A percentile compares a stretch with the other conserved stretches of the same genome.
These are phyloP conservation scores for Ictalurus furcatus DNA, from an alignment of 2,113 vertebrate genomes.

Conservation along the genomic window DNA sequence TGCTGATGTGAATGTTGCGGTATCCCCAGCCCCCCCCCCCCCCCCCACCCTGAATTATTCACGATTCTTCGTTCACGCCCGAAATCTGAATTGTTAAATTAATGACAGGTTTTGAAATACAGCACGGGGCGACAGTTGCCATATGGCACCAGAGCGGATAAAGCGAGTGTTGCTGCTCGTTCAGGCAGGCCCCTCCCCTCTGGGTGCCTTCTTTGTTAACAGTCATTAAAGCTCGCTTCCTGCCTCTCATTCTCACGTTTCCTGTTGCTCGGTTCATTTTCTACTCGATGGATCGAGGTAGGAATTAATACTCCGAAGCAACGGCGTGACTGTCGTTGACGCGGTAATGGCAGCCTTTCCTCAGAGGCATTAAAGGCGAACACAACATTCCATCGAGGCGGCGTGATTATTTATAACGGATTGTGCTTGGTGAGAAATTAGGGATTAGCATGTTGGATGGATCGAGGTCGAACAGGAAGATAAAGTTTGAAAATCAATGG, in stretches of 20 bases:
- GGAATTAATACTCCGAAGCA: neutral
- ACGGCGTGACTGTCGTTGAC: neutral
- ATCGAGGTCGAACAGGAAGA: neutral
- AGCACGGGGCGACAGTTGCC: conserved; percentile 16
- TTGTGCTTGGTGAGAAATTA: neutral
- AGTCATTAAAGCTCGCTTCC: conserved; percentile 38
- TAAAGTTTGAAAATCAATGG: neutral
- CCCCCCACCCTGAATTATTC: neutral
- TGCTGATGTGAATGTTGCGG: neutral
- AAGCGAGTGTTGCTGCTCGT: neutral
- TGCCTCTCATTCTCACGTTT: conserved; percentile 19
- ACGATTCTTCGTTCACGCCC: neutral
- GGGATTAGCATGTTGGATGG: neutral
- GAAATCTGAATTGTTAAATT: neutral
- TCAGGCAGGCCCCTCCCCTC: neutral
- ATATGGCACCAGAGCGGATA: conserved; percentile 6
- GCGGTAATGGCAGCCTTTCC: conserved; percentile 31
- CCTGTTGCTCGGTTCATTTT: conserved; percentile 27
- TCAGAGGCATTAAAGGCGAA: neutral
- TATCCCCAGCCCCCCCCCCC: too few species aligned
- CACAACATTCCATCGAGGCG: neutral
- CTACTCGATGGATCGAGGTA: neutral
- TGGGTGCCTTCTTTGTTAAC: conserved; percentile 33
- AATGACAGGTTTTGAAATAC: neutral
- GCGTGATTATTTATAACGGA: neutral